A percentile compares a stretch with the other conserved stretches of the same genome.
These are phyloP conservation scores for Operophtera brumata DNA, from an alignment of 2,888 invertebrate species.

Conservation along the genomic window DNA sequence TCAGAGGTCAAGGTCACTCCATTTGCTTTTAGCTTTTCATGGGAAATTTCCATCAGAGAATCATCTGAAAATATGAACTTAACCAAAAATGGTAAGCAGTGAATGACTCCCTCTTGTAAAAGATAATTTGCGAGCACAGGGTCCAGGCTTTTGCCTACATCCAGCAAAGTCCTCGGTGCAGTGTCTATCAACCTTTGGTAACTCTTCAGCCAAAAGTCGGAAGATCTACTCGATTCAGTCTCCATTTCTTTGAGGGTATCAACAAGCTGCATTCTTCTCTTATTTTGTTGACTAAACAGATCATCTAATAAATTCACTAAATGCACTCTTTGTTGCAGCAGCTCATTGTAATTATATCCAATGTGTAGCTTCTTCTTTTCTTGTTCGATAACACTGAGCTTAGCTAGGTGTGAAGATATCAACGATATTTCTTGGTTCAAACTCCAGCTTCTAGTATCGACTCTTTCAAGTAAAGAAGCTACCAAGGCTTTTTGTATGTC, in stretches of 20 bases:
- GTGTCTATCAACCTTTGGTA: conserved; percentile 91
- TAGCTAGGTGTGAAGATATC: conserved; percentile 86
- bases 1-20: conserved; percentile 81
- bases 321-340: conserved; percentile 84
- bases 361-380: conserved; percentile 85
- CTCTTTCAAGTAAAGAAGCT: conserved; percentile 84
- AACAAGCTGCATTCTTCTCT: conserved; percentile 83
- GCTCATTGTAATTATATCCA: conserved; percentile 85
- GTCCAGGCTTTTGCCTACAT: conserved; percentile 83
- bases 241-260: conserved; percentile 88
- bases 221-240: conserved; percentile 67
- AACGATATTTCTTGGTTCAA: conserved; percentile 87
- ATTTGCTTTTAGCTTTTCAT: conserved; percentile 79
- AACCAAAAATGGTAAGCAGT: conserved; percentile 88
- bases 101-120: conserved; percentile 86
- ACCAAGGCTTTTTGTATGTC: conserved; percentile 87
- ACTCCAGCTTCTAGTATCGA: conserved; percentile 88
- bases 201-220: conserved; percentile 88
- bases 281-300: conserved; percentile 84
- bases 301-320: conserved; percentile 85
- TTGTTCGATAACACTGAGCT: conserved; percentile 86
- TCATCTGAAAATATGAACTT: conserved; percentile 79
- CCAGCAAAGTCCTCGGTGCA: conserved; percentile 84
- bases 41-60: conserved; percentile 74
- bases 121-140: conserved; percentile 85